Conservation (phyloP, 2,113 vertebrate genomes). For the Camelus dromedarius region DNA sequence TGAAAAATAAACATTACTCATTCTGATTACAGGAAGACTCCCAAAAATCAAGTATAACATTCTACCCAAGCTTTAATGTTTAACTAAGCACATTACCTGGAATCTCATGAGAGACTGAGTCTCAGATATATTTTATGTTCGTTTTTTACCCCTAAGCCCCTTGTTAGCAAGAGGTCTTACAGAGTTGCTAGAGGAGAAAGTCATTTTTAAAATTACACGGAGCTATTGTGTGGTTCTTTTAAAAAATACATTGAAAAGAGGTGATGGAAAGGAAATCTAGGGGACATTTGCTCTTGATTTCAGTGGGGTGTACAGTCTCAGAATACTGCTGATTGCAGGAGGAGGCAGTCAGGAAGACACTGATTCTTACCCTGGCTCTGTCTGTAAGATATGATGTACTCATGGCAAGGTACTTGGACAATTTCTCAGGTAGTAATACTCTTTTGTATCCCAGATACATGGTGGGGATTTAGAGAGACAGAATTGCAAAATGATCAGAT, state of each 20-base stretch:
- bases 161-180: slow-evolving; percentile 21
- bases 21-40: slow-evolving; percentile 38
- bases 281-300: not conserved
- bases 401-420: not conserved
- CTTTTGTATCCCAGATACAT: slow-evolving; percentile 18
- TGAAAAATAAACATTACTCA: slow-evolving; percentile 43
- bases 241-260: slow-evolving; percentile 51
- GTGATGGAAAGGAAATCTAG: not conserved
- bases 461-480: not conserved
- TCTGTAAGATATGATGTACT: not conserved
- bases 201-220: slow-evolving; percentile 51
- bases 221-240: slow-evolving; percentile 5
- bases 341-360: not conserved
- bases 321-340: not conserved
- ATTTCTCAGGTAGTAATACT: slow-evolving; percentile 19
- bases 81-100: not conserved
- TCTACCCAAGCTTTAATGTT: slow-evolving; percentile 58
- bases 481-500: slow-evolving; percentile 34
- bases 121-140: slow-evolving; percentile 62
- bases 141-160: slow-evolving; percentile 29
- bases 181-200: slow-evolving; percentile 39
- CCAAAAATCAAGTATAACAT: slow-evolving; percentile 50
- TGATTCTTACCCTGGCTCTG: not conserved
- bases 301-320: not conserved
- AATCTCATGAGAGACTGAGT: slow-evolving; percentile 17